These are phyloP conservation scores for Cepphus grylle DNA, from an alignment of 2,113 vertebrate genomes.

Conservation along the genomic window DNA sequence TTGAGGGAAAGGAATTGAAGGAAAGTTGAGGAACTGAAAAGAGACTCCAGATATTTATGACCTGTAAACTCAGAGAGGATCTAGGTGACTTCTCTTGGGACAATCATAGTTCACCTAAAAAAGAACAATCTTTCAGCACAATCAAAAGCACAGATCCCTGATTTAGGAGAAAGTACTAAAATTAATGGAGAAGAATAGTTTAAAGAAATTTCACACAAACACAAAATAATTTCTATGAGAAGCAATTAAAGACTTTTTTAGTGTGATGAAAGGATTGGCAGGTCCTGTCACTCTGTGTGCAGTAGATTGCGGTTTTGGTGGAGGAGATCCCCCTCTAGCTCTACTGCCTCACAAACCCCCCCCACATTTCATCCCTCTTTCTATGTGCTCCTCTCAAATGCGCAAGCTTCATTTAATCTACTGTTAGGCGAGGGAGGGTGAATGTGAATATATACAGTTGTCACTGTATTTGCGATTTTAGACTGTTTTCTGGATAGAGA, in stretches of 20 bases:
- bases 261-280: neutral
- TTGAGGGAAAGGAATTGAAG: neutral
- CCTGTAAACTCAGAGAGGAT: neutral
- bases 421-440: neutral
- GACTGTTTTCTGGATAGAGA: neutral
- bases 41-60: neutral
- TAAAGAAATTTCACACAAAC: neutral
- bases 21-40: neutral
- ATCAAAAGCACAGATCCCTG: neutral
- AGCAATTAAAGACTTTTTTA: neutral
- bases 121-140: neutral
- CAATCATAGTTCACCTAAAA: neutral
- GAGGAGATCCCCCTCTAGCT: neutral
- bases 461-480: neutral
- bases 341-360: neutral
- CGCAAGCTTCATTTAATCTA: neutral
- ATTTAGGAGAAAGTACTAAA: neutral
- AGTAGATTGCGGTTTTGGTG: neutral
- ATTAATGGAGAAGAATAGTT: neutral
- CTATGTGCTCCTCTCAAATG: neutral
- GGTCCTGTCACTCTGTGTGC: neutral
- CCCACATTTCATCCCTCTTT: neutral
- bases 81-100: neutral
- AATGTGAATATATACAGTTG: neutral
- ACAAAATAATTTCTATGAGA: neutral